Percentiles rank a stretch among this genome's conserved stretches.
Evolutionary conservation across 2,797 vertebrate genomes (phyloP).

Genomic region (Oceanodroma leucorhoa): DNA sequence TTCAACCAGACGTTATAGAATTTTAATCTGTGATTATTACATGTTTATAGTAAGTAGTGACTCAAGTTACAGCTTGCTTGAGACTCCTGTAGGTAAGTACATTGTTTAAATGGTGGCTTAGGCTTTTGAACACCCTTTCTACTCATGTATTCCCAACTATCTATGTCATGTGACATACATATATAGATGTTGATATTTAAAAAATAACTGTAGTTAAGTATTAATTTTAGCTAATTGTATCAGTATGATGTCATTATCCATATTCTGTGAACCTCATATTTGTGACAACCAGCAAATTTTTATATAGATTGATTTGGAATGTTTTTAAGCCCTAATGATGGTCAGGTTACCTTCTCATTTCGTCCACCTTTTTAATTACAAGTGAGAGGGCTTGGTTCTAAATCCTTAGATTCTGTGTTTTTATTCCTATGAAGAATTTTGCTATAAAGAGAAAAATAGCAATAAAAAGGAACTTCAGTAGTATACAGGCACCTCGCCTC

Average conservation of each 20-base stretch:
- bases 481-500: background rate
- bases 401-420: background rate
- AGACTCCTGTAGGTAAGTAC: conserved; percentile 9
- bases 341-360: background rate
- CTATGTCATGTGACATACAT: background rate
- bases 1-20: background rate
- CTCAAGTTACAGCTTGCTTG: background rate
- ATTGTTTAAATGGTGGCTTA: background rate
- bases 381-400: background rate
- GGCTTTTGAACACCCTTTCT: background rate
- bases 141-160: background rate
- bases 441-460: background rate
- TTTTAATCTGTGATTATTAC: background rate
- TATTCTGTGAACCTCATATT: background rate
- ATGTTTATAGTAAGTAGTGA: background rate
- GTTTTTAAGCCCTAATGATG: background rate
- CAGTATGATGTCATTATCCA: background rate
- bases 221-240: background rate
- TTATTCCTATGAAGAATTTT: background rate
- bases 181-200: background rate
- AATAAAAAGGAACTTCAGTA: background rate
- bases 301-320: background rate
- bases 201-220: background rate
- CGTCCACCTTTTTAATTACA: background rate
- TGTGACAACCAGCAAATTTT: background rate